Base-by-base conservation (phyloP, 2,888 invertebrate genomes). In the Zygogramma bicolorata region DNA sequence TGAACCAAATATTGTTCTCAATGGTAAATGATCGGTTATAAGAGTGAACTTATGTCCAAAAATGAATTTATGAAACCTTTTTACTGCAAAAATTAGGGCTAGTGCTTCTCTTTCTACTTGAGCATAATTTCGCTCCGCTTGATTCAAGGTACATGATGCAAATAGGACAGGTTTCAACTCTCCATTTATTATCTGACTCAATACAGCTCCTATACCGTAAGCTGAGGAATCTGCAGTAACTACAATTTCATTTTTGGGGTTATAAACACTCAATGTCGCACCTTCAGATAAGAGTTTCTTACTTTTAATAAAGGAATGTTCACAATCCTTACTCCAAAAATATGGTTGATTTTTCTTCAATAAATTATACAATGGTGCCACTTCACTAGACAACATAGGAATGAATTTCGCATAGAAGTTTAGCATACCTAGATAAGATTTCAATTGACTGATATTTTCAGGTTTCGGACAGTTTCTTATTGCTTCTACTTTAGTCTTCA, bases 41-140 rank as follows among this genome's bases (percentile, higher is more conserved):
- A 85, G 63, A 2, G 75, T 77, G 76, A 85, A 85, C 20, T 79
- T 73, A n/a, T 74, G 79, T 4, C 83, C 83, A 15, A 79, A 65
- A 57, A 85, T 74, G 79, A 83, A 85, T 63, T 84, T 82, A 69
- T 82, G 79, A 74, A 83, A 84, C 46, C 79, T 82, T 15, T 75
- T 73, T 1, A 82, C 76, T 0, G 80, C 81, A 78, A 79, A 84
- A 67, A 76, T 80, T 70, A 84, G 82, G 5, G 82, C 82, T 62
- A 84, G 74, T 0, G 83, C 83, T 68, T 84, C 83, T 38, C 74
- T 77, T 62, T 84, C 80, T 8, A 83, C 80, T 0, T 80, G 78
- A 1, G 81, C 79, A 70, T 84, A 83, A 13, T 53, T 53, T 7
- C 15, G 7, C 18, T 53, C 53, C 3, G 20, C 20, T 53, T 53